phyloP scores from a whole-genome alignment of 2,113 vertebrate genomes.

The Grammomys dolichurus region DNA sequence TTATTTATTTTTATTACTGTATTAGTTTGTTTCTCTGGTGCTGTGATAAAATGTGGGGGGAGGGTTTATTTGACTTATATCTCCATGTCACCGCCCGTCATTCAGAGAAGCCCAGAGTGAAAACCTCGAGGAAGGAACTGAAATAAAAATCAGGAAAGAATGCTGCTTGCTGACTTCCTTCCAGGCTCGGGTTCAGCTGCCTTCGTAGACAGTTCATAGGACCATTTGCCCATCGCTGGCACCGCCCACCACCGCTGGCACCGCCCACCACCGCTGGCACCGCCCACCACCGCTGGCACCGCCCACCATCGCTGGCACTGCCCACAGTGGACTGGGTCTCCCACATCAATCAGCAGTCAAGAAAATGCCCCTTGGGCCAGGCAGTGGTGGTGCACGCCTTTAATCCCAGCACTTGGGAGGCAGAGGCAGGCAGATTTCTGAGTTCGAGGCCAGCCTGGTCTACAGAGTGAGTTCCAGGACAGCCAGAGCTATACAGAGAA shows the following conservation, averaged over 20 bases:
- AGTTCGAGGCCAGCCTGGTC: neutral
- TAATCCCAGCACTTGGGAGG: neutral
- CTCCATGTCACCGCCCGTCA: neutral
- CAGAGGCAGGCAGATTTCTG: neutral
- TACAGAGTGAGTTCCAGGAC: neutral
- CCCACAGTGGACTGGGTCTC: neutral
- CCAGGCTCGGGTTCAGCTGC: neutral
- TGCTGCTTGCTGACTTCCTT: rapidly evolving
- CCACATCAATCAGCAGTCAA: neutral
- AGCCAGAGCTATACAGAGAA: neutral
- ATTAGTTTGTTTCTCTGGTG: neutral
- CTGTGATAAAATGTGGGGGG: neutral
- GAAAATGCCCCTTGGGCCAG: neutral
- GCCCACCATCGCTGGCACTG: no score
- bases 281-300: no score
- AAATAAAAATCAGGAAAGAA: neutral
- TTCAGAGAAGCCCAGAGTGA: neutral
- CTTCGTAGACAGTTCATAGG: neutral
- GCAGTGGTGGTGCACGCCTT: neutral
- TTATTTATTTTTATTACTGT: neutral
- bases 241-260: no score
- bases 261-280: no score
- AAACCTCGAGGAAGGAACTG: neutral
- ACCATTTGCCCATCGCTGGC: neutral
- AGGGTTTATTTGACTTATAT: neutral